A percentile compares a stretch with the other conserved stretches of the same genome.
Evolutionary conservation across 2,797 vertebrate genomes (phyloP).

Genomic region (Micromesistius poutassou): DNA sequence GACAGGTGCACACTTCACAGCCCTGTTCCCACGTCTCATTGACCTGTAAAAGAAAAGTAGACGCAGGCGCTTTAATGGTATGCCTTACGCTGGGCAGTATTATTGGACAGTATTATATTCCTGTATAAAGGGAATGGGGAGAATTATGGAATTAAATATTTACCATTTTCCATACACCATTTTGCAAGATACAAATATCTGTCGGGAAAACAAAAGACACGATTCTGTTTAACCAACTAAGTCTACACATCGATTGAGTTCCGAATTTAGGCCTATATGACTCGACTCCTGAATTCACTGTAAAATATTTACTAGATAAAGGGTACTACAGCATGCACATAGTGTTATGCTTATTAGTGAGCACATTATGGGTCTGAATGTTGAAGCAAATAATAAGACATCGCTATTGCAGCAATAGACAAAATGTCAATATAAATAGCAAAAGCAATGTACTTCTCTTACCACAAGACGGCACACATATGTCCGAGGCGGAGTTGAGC

Average conservation of each 20-base stretch:
- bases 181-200: slow-evolving; percentile 66
- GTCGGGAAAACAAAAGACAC: slow-evolving; percentile 13
- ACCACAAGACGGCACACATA: slow-evolving; percentile 75
- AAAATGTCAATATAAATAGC: not conserved
- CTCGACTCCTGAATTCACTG: not conserved
- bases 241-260: not conserved
- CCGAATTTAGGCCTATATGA: not conserved
- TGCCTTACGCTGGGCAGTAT: not conserved
- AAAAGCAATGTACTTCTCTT: slow-evolving; percentile 40
- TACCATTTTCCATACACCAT: slow-evolving; percentile 68
- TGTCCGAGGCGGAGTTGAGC: slow-evolving; percentile 46
- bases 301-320: not conserved
- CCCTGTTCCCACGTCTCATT: slow-evolving; percentile 71
- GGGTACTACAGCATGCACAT: not conserved
- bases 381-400: slow-evolving; percentile 2
- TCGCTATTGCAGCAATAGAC: not conserved
- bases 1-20: slow-evolving; percentile 76
- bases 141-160: slow-evolving; percentile 14
- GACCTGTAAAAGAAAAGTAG: slow-evolving; percentile 55
- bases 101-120: not conserved
- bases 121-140: not conserved
- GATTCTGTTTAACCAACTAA: not conserved
- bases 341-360: not conserved
- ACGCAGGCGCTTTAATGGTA: not conserved
- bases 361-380: not conserved